These are phyloP conservation scores for Pantherophis guttatus DNA, from an alignment of 2,113 vertebrate species.

Conservation along the genomic window DNA sequence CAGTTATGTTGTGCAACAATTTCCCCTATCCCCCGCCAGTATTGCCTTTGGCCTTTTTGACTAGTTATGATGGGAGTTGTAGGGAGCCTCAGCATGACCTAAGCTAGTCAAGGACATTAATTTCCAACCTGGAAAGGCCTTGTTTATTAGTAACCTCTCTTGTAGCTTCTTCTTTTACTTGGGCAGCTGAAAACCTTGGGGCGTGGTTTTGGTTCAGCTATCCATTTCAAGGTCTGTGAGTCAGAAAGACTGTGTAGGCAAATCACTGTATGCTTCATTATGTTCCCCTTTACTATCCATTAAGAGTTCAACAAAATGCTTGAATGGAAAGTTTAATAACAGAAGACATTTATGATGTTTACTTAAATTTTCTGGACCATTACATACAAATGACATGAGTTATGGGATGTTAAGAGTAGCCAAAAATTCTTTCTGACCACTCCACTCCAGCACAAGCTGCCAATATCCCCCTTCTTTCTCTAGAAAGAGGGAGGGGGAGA, in stretches of 20 bases:
- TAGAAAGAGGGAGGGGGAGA: constrained; percentile 39
- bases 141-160: constrained; percentile 45
- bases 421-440: constrained; percentile 77
- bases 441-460: constrained; percentile 70
- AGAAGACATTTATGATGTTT: constrained; percentile 84
- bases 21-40: not conserved
- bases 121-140: constrained; percentile 48
- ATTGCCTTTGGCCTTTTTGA: not conserved
- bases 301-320: constrained; percentile 77
- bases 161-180: constrained; percentile 21
- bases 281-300: constrained; percentile 64
- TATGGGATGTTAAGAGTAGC: constrained; percentile 76
- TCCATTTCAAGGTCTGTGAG: constrained; percentile 46
- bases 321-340: constrained; percentile 78
- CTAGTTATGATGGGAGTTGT: not conserved
- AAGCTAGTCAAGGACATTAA: constrained; percentile 43
- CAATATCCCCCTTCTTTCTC: constrained; percentile 61
- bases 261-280: constrained; percentile 36
- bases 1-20: not conserved
- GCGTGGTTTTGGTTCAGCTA: constrained; percentile 25
- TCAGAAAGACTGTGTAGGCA: constrained; percentile 42
- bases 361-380: constrained; percentile 79
- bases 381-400: constrained; percentile 76
- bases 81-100: not conserved
- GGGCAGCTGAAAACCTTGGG: constrained; percentile 6